Percentiles rank a stretch among this genome's conserved stretches.
phyloP scores from a whole-genome alignment of 2,113 vertebrate genomes.

The Equus przewalskii region DNA sequence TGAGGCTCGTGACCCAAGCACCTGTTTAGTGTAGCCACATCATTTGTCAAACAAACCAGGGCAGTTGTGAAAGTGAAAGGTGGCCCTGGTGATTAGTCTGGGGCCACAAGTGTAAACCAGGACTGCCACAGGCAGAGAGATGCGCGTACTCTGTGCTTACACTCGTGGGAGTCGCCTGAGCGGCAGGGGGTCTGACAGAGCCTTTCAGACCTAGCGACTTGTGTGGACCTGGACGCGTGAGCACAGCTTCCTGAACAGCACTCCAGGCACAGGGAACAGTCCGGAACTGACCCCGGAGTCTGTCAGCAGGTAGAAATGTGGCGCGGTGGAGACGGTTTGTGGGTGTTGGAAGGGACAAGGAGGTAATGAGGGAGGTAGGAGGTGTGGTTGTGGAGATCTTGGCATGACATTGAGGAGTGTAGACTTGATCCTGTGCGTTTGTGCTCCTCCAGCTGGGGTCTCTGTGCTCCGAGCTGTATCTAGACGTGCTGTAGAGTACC shows the following conservation, averaged over 20 bases:
- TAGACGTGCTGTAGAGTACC: neutral
- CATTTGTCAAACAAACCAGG: neutral
- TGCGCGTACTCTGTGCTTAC: neutral
- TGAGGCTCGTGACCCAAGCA: accelerated
- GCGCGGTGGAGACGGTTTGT: neutral
- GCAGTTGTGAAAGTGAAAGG: neutral
- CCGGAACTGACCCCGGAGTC: too few species aligned
- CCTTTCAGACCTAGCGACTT: neutral
- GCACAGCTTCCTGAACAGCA: neutral
- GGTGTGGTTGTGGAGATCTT: neutral
- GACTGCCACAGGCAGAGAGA: neutral
- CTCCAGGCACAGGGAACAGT: neutral
- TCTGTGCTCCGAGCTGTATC: neutral
- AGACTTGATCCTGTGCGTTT: neutral
- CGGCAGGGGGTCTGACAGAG: neutral
- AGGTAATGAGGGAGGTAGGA: neutral
- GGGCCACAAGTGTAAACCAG: neutral
- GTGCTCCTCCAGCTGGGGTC: neutral
- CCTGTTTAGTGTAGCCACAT: too few species aligned
- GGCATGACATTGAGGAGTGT: accelerated
- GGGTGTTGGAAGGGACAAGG: neutral
- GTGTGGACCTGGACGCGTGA: neutral
- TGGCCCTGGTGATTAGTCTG: neutral
- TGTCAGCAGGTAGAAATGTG: neutral
- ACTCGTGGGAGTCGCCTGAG: neutral